phyloP scores from a whole-genome alignment of 2,113 vertebrate genomes.

The Chloropsis cyanopogon region DNA sequence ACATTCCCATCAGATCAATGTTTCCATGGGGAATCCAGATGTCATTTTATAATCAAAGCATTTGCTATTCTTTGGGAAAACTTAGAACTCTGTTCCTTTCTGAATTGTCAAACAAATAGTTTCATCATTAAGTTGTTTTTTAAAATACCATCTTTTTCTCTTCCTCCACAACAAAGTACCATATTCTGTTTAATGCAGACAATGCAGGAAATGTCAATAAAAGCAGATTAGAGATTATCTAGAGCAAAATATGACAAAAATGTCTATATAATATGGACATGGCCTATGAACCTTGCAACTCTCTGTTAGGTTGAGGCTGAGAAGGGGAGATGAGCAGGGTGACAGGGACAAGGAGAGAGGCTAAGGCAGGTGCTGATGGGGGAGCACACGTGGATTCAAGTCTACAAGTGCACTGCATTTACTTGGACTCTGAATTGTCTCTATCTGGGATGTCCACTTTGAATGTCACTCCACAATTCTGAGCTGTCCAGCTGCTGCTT shows the following conservation, averaged over 20 bases:
- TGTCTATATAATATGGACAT: fast-evolving
- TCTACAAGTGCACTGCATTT: not conserved
- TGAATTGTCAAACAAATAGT: not conserved
- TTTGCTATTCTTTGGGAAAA: not conserved
- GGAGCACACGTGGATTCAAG: not conserved
- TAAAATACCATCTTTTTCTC: not conserved
- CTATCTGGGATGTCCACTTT: not conserved
- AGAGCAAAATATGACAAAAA: not conserved
- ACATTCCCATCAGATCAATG: not conserved
- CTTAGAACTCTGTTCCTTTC: not conserved
- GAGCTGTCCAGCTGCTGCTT: not conserved
- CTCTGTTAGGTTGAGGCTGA: not conserved
- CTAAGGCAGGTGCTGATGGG: not conserved
- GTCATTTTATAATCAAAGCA: not conserved
- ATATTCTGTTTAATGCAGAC: not conserved
- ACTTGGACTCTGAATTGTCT: not conserved
- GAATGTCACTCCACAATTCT: not conserved
- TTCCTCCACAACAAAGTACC: not conserved
- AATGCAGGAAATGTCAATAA: not conserved
- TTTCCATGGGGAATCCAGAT: not conserved
- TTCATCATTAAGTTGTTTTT: not conserved
- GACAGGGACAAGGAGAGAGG: not conserved
- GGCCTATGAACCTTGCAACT: not conserved
- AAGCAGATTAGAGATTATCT: not conserved
- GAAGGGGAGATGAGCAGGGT: not conserved